A percentile compares a stretch with the other conserved stretches of the same genome.
Evolutionary conservation across 2,888 invertebrate species (phyloP).

Genomic region (Perithous albicinctus): DNA sequence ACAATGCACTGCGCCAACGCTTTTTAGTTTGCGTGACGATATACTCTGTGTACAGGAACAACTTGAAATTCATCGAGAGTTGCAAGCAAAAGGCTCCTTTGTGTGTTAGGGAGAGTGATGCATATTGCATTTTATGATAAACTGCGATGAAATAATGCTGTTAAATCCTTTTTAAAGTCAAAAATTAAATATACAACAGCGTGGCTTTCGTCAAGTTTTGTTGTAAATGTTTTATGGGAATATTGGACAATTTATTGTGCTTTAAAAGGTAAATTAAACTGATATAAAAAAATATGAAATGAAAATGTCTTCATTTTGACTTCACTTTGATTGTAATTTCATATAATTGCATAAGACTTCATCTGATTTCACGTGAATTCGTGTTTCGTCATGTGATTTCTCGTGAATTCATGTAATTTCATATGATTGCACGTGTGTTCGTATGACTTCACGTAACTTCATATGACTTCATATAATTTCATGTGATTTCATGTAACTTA

Average conservation of each 20-base stretch:
- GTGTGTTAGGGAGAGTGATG: constrained; percentile 3
- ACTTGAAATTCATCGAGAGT: constrained; percentile 34
- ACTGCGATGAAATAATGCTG: not conserved
- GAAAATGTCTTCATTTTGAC: too few species aligned
- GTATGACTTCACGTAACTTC: too few species aligned
- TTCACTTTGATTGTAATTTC: too few species aligned
- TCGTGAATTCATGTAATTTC: too few species aligned
- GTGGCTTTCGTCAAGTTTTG: constrained; percentile 1
- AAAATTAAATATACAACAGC: constrained; percentile 39
- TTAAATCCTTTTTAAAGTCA: constrained; percentile 24
- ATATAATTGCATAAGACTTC: too few species aligned
- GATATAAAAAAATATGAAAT: too few species aligned
- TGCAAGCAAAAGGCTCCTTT: constrained; percentile 13
- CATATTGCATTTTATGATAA: constrained; percentile 20
- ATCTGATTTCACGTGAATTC: too few species aligned
- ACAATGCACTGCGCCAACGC: not conserved
- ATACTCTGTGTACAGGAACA: constrained; percentile 14
- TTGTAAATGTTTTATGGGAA: not conserved
- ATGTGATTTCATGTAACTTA: too few species aligned
- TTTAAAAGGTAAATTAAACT: not conserved
- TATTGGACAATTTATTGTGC: not conserved
- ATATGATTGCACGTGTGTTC: too few species aligned
- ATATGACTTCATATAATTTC: too few species aligned
- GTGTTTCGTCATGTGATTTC: too few species aligned
- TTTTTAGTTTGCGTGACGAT: constrained; percentile 20